Evolutionary conservation across 2,113 vertebrate species (phyloP).

Genomic region (Pseudorhombus dupliciocellatus): DNA sequence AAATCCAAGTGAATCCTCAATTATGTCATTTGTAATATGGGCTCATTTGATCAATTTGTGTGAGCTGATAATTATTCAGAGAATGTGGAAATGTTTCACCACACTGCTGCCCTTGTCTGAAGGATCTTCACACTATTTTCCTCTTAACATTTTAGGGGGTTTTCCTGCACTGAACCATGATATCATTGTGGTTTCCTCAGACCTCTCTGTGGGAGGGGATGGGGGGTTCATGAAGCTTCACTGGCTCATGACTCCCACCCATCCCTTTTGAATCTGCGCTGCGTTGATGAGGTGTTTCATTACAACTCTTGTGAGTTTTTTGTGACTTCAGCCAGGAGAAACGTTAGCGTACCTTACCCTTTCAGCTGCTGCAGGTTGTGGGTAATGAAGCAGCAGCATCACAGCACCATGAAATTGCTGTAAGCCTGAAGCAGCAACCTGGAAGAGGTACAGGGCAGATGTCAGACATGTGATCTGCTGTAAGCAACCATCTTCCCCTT

Average conservation of each 20-base stretch:
- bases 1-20: conserved; percentile 5
- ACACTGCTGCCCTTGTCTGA: conserved; percentile 47
- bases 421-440: not conserved
- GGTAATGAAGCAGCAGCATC: conserved; percentile 6
- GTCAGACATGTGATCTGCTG: conserved; percentile 24
- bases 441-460: not conserved
- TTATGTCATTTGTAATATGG: conserved; percentile 11
- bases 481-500: not conserved
- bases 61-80: conserved; percentile 8
- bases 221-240: conserved; percentile 22
- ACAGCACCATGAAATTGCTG: not conserved
- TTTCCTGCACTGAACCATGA: conserved; percentile 56
- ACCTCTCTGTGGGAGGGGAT: conserved; percentile 32
- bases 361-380: conserved; percentile 26
- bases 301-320: conserved; percentile 35
- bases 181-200: conserved; percentile 43
- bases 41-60: conserved; percentile 1
- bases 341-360: conserved; percentile 26
- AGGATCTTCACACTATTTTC: conserved; percentile 31
- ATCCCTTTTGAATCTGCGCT: conserved; percentile 32
- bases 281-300: conserved; percentile 59
- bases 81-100: conserved; percentile 40
- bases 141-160: conserved; percentile 38
- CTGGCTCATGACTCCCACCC: conserved; percentile 38
- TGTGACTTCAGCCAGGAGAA: conserved; percentile 34